Evolutionary conservation across 2,113 vertebrate species (phyloP).

Genomic region (Genyomyrus donnyi): DNA sequence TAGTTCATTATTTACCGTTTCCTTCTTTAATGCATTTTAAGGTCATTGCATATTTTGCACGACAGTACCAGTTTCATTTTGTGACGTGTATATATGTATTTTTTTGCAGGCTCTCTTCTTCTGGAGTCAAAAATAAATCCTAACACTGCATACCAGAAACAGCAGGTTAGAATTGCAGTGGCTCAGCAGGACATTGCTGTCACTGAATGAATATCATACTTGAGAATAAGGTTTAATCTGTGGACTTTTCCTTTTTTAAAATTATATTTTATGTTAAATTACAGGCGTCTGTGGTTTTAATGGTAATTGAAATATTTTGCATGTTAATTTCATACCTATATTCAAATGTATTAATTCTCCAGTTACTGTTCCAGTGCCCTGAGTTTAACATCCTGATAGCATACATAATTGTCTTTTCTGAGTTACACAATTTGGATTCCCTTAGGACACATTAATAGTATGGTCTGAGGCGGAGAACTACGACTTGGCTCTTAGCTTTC

Average conservation of each 20-base stretch:
- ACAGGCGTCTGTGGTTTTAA: neutral
- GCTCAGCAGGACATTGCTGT: neutral
- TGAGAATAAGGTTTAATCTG: neutral
- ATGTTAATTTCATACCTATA: neutral
- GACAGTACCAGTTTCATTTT: neutral
- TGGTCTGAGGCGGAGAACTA: conserved; percentile 99
- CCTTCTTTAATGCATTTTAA: neutral
- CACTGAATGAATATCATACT: neutral
- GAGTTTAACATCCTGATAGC: neutral
- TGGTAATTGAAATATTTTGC: neutral
- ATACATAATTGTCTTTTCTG: neutral
- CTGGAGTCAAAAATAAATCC: conserved; percentile 99
- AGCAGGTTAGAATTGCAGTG: conserved; percentile 74
- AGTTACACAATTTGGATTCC: conserved; percentile 28
- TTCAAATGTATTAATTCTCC: neutral
- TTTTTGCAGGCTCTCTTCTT: conserved; percentile 79
- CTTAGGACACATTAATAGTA: conserved; percentile 94
- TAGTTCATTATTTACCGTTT: neutral
- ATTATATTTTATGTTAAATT: neutral
- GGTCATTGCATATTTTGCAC: neutral
- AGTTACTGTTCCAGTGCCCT: too few relatives aligned
- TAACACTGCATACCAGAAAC: conserved; percentile 98
- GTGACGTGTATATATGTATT: neutral
- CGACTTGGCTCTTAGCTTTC: conserved; percentile 98
- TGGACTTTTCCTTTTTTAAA: neutral